A percentile compares a stretch with the other conserved stretches of the same genome.
Conservation (phyloP, 2,113 vertebrate species). For the Cygnus buccinator region DNA sequence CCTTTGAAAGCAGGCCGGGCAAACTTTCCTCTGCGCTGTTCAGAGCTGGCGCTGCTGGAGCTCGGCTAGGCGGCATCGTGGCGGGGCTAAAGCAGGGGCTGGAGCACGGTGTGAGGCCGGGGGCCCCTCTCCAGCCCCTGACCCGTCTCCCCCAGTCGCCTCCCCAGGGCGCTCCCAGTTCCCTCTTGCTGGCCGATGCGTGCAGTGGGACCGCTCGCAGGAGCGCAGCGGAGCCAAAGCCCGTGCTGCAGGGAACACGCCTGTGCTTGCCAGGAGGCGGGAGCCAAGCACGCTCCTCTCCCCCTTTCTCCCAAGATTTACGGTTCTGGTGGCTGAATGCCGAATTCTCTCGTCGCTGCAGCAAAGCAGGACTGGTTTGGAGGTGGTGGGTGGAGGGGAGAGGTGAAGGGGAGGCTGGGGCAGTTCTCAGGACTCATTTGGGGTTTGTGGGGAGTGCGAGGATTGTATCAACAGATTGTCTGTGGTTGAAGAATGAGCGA, state of each 20-base stretch:
- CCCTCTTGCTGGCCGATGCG: neutral
- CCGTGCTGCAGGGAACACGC: neutral
- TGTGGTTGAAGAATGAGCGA: neutral
- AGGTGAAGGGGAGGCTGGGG: neutral
- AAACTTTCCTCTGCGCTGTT: neutral
- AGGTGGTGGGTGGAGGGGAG: neutral
- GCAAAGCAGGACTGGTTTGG: neutral
- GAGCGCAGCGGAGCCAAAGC: neutral
- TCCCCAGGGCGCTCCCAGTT: rapidly evolving
- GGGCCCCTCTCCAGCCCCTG: neutral
- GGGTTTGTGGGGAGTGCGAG: neutral
- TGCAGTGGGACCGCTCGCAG: neutral
- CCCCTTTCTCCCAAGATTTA: neutral
- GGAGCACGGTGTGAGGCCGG: rapidly evolving
- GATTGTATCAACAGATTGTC: neutral
- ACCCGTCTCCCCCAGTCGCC: no score
- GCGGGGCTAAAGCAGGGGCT: neutral
- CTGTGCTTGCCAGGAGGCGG: conserved; percentile 5
- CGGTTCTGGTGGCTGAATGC: neutral
- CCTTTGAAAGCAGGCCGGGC: neutral
- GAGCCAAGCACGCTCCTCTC: conserved; percentile 48
- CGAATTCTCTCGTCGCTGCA: neutral
- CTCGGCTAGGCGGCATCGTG: rapidly evolving
- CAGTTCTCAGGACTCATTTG: neutral
- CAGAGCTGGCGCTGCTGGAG: neutral